A percentile compares a stretch with the other conserved stretches of the same genome.
Evolutionary conservation across 2,797 vertebrate species (phyloP).

Genomic region (Xenopus petersii): DNA sequence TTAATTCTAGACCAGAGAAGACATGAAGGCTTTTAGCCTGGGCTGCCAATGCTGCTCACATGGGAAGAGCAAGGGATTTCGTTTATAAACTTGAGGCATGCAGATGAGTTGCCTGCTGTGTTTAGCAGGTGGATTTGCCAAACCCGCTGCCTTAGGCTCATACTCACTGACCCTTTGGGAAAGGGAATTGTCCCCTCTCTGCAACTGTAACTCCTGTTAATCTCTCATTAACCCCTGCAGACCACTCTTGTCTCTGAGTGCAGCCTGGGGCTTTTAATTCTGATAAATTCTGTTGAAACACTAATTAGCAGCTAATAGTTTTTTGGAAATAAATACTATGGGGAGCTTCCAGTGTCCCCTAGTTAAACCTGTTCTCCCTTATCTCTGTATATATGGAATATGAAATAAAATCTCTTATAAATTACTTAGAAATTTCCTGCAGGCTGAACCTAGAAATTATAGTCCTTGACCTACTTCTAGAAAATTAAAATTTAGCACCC

Average conservation of each 20-base stretch:
- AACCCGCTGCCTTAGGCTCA: conserved; percentile 39
- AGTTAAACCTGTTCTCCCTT: too few relatives aligned
- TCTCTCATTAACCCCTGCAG: conserved; percentile 34
- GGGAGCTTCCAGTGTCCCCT: too few relatives aligned
- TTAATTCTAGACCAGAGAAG: conserved; percentile 31
- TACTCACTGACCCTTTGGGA: conserved; percentile 41
- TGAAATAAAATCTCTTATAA: too few relatives aligned
- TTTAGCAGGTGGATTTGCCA: conserved; percentile 40
- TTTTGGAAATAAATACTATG: background rate
- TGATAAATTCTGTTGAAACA: background rate
- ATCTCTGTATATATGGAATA: too few relatives aligned
- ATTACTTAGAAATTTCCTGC: too few relatives aligned
- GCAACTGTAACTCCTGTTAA: conserved; percentile 30
- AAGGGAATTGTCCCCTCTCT: conserved; percentile 24
- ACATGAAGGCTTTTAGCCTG: conserved; percentile 34
- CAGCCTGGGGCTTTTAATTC: background rate
- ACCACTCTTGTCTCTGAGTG: background rate
- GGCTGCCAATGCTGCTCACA: conserved; percentile 33
- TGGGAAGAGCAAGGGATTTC: conserved; percentile 39
- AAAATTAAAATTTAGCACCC: background rate
- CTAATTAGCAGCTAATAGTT: conserved; percentile 12
- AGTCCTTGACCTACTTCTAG: background rate
- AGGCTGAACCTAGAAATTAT: too few relatives aligned
- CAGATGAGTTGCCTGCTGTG: conserved; percentile 42
- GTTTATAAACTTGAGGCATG: conserved; percentile 35